Conservation (phyloP, 2,797 vertebrate species). For the Tokudaia tokunoshimensis region DNA sequence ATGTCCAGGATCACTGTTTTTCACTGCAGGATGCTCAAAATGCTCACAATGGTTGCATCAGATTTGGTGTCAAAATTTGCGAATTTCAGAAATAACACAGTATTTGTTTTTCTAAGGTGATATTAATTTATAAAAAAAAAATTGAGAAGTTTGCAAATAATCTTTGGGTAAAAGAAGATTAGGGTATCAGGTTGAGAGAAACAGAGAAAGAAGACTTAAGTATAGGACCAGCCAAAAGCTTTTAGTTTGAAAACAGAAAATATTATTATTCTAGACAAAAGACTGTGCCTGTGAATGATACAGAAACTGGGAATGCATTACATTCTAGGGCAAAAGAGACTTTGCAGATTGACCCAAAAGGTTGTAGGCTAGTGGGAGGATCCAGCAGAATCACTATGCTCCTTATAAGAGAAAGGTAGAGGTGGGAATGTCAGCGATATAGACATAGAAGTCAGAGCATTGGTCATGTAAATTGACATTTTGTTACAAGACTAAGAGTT, state of each 20-base stretch:
- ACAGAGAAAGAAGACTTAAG: background rate
- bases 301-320: background rate
- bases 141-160: background rate
- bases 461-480: background rate
- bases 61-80: background rate
- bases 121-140: constrained; percentile 2
- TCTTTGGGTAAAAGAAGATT: background rate
- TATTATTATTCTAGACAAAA: background rate
- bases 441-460: background rate
- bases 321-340: background rate
- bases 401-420: background rate
- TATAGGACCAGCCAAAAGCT: background rate
- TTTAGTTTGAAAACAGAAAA: constrained; percentile 30
- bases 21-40: background rate
- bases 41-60: background rate
- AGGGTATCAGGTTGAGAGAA: background rate
- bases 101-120: constrained; percentile 2
- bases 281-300: background rate
- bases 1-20: background rate
- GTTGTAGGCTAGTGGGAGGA: background rate
- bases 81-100: background rate
- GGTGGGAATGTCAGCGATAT: background rate
- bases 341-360: background rate
- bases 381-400: background rate
- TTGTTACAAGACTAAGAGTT: background rate